Base-by-base conservation (phyloP, 2,797 vertebrate species). In the Leuciscus waleckii region DNA sequence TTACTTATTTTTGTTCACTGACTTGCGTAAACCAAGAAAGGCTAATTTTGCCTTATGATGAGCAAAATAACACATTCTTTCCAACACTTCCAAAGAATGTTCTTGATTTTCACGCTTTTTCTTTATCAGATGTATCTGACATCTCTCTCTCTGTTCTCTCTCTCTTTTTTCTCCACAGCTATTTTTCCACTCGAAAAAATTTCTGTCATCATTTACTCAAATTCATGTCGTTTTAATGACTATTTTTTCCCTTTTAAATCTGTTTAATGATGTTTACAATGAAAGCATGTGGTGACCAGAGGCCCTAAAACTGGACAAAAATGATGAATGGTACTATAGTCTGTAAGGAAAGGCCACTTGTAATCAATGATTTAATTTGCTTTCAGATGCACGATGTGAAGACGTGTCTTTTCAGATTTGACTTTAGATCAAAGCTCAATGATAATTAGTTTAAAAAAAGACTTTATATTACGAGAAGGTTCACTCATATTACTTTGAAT, bases 91-190 rank as follows among this genome's bases (percentile, higher is more conserved):
- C 14, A 74, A 39, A 73, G 41, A 23, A 65, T 73, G 69, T 41
- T 79, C 35, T 68, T 84, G 11, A 63, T n/a, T 71, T 79, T 85
- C 84, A 85, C 77, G 80, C 77, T 0, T 65, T 65, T 26, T 79
- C 39, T 49, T 70, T 35, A 7, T 84, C 26, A 10, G 51, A 29
- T 70, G 29, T 46, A 79, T 69, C 26, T 70, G 51, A 70, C 51
- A 69, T 43, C 63, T 78, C 75, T 79, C 75, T 56, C 4, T 69
- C n/a, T 41, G 41, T 29, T 65, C 49, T 51, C 49, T 51, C 17
- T 51, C 16, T 51, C 49, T 51, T 16, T 46, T 17, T 16, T 14
- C 0, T 43, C 39, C 39, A 39, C 26, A 74, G 43, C 26, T 1
- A 39, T 49, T 29, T 74, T 74, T 49, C 19, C 43, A 49, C 16